Percentiles rank a stretch among this genome's conserved stretches.
Conservation (phyloP, 2,888 invertebrate genomes). For the Sceliomorpha sp. region DNA sequence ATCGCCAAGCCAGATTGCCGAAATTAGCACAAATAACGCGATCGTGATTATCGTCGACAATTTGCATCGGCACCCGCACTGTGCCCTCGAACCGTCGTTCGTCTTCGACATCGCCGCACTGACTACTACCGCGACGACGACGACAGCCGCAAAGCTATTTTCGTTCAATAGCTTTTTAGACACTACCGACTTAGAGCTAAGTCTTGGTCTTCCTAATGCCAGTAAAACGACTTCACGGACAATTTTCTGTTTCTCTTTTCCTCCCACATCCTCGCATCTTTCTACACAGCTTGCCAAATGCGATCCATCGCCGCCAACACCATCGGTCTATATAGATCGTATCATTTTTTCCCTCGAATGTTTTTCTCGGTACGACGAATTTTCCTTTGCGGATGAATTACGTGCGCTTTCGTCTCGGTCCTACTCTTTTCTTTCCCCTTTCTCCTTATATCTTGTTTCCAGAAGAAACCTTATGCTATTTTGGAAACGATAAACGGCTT, state of each 20-base stretch:
- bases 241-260: conserved; percentile 49
- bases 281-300: conserved; percentile 38
- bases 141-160: conserved; percentile 71
- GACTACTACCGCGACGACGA: conserved; percentile 70
- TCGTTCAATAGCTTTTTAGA: conserved; percentile 76
- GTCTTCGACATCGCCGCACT: conserved; percentile 81
- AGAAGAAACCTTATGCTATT: no score
- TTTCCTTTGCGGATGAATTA: no score
- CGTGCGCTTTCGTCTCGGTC: no score
- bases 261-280: conserved; percentile 30
- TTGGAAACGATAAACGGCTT: no score
- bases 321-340: conserved; percentile 1
- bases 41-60: conserved; percentile 56
- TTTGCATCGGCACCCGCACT: conserved; percentile 75
- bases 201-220: conserved; percentile 58
- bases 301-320: conserved; percentile 41
- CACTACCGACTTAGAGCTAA: conserved; percentile 56
- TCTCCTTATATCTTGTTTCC: no score
- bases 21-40: conserved; percentile 64
- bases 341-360: conserved; percentile 1
- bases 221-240: conserved; percentile 54
- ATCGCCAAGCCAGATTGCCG: conserved; percentile 50
- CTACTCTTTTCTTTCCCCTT: no score
- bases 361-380: no score
- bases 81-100: conserved; percentile 79